A percentile compares a stretch with the other conserved stretches of the same genome.
Conservation (phyloP, 2,888 invertebrate genomes). For the Rhagium mordax region DNA sequence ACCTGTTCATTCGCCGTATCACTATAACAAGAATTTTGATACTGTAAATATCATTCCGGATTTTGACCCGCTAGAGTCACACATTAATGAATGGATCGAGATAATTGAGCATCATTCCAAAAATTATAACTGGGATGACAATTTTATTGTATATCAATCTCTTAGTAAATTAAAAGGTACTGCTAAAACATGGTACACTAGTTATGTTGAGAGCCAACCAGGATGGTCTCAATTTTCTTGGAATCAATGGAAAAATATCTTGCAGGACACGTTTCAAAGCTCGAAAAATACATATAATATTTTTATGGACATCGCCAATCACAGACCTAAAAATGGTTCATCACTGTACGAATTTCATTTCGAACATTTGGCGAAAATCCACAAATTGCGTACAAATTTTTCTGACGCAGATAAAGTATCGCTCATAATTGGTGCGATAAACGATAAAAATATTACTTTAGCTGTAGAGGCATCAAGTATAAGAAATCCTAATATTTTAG, state of each 20-base stretch:
- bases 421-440: conserved; percentile 44
- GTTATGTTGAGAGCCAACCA: conserved; percentile 32
- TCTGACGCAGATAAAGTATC: conserved; percentile 45
- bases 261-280: conserved; percentile 34
- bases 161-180: conserved; percentile 41
- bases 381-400: conserved; percentile 42
- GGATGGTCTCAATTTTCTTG: conserved; percentile 41
- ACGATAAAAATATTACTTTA: conserved; percentile 39
- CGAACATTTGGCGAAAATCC: conserved; percentile 43
- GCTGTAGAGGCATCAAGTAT: conserved; percentile 42
- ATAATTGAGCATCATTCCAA: conserved; percentile 38
- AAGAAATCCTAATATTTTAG: conserved; percentile 36
- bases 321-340: conserved; percentile 34
- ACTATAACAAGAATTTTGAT: too few relatives aligned
- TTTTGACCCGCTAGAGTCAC: conserved; percentile 30
- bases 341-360: conserved; percentile 47
- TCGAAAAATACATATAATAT: conserved; percentile 33
- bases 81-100: conserved; percentile 40
- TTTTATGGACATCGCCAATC: conserved; percentile 44
- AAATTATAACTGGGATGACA: conserved; percentile 28
- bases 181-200: conserved; percentile 45
- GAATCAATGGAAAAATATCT: conserved; percentile 40
- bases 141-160: conserved; percentile 36
- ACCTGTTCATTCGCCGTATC: too few relatives aligned
- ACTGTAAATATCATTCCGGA: conserved; percentile 34